Conservation (phyloP, 1,140 invertebrate species). For the Melanaphis sacchari region DNA sequence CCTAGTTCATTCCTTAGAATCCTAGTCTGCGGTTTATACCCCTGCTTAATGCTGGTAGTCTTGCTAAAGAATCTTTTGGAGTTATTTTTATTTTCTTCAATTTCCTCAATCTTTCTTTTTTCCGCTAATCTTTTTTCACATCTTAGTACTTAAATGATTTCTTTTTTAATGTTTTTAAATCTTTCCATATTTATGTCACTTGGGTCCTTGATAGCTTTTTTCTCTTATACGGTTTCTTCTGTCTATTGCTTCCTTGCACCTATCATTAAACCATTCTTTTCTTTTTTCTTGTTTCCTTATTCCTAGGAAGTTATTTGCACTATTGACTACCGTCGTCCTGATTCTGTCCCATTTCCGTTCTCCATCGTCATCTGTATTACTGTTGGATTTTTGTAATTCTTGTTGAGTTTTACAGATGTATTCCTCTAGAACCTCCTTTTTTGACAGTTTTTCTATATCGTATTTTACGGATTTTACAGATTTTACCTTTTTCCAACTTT, state of each 20-base stretch:
- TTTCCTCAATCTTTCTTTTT: conserved; percentile 9
- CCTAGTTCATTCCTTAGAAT: conserved; percentile 16
- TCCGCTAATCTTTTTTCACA: conserved; percentile 12
- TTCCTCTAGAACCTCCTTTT: too few relatives aligned
- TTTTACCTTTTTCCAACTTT: too few relatives aligned
- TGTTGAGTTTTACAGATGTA: too few relatives aligned
- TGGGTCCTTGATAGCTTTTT: background rate
- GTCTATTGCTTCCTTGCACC: background rate
- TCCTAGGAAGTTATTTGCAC: too few relatives aligned
- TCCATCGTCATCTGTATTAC: too few relatives aligned
- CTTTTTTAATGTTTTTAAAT: conserved; percentile 32
- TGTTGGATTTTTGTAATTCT: too few relatives aligned
- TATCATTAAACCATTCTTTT: background rate
- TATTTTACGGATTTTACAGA: too few relatives aligned
- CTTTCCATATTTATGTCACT: background rate
- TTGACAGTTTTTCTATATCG: too few relatives aligned
- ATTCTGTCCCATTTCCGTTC: too few relatives aligned
- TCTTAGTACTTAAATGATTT: conserved; percentile 20
- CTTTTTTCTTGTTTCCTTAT: background rate
- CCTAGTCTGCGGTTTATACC: conserved; percentile 6
- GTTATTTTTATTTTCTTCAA: conserved; percentile 34
- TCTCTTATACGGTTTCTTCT: conserved; percentile 5
- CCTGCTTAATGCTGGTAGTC: background rate
- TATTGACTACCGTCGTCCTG: too few relatives aligned
- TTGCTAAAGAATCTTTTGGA: background rate